phyloP scores from a whole-genome alignment of 2,888 invertebrate species.

The Lepidochitona cinerea region DNA sequence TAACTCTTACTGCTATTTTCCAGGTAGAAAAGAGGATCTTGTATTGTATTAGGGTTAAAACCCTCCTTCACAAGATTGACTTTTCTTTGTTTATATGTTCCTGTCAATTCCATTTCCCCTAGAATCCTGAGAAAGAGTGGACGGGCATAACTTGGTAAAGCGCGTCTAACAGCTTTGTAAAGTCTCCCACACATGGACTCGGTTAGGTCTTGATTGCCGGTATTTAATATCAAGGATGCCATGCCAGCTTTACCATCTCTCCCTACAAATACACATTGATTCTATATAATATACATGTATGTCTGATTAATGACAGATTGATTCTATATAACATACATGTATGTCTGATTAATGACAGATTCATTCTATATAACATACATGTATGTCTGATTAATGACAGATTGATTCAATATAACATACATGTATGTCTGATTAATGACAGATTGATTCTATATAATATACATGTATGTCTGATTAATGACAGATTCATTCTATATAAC shows the following conservation, averaged over 20 bases:
- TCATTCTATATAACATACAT: too few relatives aligned
- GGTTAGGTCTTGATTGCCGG: neutral
- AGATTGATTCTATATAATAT: too few relatives aligned
- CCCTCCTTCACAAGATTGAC: constrained; percentile 48
- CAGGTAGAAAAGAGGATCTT: constrained; percentile 42
- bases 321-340: too few relatives aligned
- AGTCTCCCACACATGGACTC: neutral
- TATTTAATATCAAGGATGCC: neutral
- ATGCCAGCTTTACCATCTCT: neutral
- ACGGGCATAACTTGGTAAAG: constrained; percentile 52
- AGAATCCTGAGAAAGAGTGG: constrained; percentile 52
- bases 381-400: too few relatives aligned
- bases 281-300: too few relatives aligned
- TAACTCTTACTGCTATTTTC: constrained; percentile 37
- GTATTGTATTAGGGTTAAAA: constrained; percentile 36
- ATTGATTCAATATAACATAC: too few relatives aligned
- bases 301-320: too few relatives aligned
- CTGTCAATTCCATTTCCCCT: constrained; percentile 39
- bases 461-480: too few relatives aligned
- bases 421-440: too few relatives aligned
- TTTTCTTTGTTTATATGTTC: constrained; percentile 56
- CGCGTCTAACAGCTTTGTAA: constrained; percentile 35
- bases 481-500: too few relatives aligned
- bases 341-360: too few relatives aligned
- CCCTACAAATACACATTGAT: too few relatives aligned